phyloP scores from a whole-genome alignment of 2,888 invertebrate genomes.

The Tiliacea citrago region DNA sequence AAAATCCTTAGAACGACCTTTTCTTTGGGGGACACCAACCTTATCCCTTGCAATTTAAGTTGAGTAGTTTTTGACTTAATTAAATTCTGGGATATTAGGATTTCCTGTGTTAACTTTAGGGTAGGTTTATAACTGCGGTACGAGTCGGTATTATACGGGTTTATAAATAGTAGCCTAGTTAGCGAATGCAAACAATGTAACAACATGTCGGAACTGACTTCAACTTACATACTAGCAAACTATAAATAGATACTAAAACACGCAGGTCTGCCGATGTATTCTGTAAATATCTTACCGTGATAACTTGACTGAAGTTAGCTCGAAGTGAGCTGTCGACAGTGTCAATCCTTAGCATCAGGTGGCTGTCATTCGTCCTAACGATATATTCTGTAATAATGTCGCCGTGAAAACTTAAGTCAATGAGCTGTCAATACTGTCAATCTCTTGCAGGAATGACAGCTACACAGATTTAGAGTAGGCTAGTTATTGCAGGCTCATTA shows the following conservation, averaged over 20 bases:
- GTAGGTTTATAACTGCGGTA: background rate
- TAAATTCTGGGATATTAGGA: background rate
- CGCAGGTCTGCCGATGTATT: background rate
- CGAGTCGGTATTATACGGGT: background rate
- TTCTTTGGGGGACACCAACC: too few relatives aligned
- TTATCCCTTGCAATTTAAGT: too few relatives aligned
- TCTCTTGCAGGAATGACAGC: too few relatives aligned
- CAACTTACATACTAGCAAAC: background rate
- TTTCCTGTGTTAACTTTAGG: background rate
- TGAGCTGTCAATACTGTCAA: too few relatives aligned
- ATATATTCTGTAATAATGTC: background rate
- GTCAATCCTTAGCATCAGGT: background rate
- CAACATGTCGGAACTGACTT: slow-evolving; percentile 27
- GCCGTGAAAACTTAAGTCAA: background rate
- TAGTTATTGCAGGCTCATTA: too few relatives aligned
- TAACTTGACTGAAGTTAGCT: background rate
- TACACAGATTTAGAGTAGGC: too few relatives aligned
- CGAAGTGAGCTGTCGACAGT: background rate
- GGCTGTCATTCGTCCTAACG: background rate
- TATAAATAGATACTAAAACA: background rate
- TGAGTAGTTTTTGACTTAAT: background rate
- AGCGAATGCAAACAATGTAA: slow-evolving; percentile 18
- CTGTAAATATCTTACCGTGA: background rate
- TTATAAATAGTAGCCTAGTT: slow-evolving; percentile 37
- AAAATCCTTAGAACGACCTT: too few relatives aligned